Evolutionary conservation across 2,113 vertebrate species (phyloP).

Genomic region (Chunga burmeisteri): DNA sequence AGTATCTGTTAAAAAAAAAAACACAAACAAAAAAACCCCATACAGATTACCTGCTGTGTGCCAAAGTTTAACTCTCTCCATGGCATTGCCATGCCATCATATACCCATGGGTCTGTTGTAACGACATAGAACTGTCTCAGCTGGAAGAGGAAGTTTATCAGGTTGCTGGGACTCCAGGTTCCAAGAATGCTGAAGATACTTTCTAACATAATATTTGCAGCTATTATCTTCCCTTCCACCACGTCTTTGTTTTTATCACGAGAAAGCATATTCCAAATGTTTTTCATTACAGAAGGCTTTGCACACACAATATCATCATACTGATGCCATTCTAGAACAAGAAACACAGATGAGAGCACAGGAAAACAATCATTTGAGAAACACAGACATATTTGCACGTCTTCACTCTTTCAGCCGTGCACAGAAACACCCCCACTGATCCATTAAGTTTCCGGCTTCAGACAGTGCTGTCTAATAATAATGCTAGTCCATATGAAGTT

Average conservation of each 20-base stretch:
- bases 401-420: neutral
- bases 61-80: constrained; percentile 71
- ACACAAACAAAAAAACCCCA: neutral
- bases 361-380: neutral
- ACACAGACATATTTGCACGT: neutral
- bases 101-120: constrained; percentile 51
- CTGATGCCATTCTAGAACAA: constrained; percentile 88
- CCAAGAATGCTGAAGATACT: constrained; percentile 83
- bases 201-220: constrained; percentile 80
- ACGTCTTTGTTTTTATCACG: neutral
- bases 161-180: constrained; percentile 73
- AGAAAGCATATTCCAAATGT: accelerated
- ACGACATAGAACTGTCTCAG: constrained; percentile 77
- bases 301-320: constrained; percentile 90
- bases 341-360: neutral
- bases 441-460: neutral
- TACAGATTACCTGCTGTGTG: constrained; percentile 65
- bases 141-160: constrained; percentile 77
- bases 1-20: neutral
- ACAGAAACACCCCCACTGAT: neutral
- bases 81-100: neutral
- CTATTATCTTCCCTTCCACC: constrained; percentile 77
- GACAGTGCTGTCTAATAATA: neutral
- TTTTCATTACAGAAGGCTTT: accelerated
- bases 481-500: neutral